phyloP scores from a whole-genome alignment of 2,888 invertebrate genomes.

The Matsumyia berberina region DNA sequence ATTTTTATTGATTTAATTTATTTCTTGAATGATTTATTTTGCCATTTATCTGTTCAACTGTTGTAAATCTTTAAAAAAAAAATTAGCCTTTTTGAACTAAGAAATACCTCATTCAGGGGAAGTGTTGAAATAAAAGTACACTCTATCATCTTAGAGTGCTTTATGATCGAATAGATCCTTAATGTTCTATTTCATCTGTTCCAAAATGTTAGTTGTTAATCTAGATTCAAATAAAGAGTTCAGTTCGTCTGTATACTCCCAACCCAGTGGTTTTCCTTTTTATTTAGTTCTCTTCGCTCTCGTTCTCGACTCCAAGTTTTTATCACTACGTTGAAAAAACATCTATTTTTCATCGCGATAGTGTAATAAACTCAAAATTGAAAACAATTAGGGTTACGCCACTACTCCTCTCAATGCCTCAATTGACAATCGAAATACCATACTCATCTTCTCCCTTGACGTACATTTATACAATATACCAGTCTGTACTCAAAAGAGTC shows the following conservation, averaged over 20 bases:
- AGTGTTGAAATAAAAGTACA: constrained; percentile 14
- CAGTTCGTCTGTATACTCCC: background rate
- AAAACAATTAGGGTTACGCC: too few species aligned
- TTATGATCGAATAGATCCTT: too few species aligned
- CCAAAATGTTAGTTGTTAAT: background rate
- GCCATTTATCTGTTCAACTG: background rate
- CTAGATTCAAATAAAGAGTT: background rate
- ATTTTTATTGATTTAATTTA: background rate
- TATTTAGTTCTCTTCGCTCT: background rate
- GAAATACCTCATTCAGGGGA: constrained; percentile 22
- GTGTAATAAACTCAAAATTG: too few species aligned
- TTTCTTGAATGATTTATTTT: constrained; percentile 3
- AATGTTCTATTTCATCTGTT: too few species aligned
- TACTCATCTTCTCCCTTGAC: too few species aligned
- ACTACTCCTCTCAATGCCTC: too few species aligned
- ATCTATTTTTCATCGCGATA: too few species aligned
- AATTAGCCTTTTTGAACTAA: background rate
- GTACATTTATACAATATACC: too few species aligned
- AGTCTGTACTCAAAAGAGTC: too few species aligned
- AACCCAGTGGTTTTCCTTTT: background rate
- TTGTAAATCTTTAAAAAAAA: background rate
- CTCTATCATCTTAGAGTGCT: background rate
- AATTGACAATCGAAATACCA: too few species aligned
- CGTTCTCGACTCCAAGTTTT: too few species aligned
- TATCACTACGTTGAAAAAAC: too few species aligned